Evolutionary conservation across 2,888 invertebrate species (phyloP).

Genomic region (Pinctada fucata): DNA sequence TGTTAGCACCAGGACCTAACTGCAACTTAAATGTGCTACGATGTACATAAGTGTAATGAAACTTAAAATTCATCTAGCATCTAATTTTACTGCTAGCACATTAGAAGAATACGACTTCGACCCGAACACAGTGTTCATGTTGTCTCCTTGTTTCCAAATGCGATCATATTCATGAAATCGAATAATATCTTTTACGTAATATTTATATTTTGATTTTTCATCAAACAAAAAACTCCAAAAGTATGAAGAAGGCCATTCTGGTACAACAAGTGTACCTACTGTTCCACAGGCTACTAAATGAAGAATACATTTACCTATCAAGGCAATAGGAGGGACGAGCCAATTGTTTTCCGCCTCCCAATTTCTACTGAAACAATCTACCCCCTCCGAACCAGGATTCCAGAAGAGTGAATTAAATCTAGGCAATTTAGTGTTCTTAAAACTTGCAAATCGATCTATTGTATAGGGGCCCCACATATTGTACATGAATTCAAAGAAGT

Average conservation of each 20-base stretch:
- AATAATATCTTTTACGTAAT: background rate
- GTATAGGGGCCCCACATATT: constrained; percentile 23
- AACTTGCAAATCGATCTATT: constrained; percentile 25
- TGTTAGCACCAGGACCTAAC: background rate
- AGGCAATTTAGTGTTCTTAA: constrained; percentile 9
- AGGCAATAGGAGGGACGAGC: background rate
- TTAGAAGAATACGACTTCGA: background rate
- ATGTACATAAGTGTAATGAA: too few species aligned
- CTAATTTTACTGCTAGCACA: background rate
- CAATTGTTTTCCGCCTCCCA: background rate
- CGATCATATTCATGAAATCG: background rate
- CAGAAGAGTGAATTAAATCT: background rate
- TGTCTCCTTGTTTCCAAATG: background rate
- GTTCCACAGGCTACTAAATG: background rate
- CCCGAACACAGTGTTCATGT: background rate
- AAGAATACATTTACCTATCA: background rate
- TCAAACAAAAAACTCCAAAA: background rate
- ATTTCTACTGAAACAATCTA: background rate
- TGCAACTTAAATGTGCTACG: too few species aligned
- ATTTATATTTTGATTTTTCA: background rate
- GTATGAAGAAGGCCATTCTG: background rate
- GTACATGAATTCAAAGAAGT: constrained; percentile 23
- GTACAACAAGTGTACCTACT: background rate
- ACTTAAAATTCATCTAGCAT: background rate
- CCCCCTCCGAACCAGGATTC: background rate